Evolutionary conservation across 2,888 invertebrate genomes (phyloP).

Genomic region (Dimorphilus gyrociliatus): DNA sequence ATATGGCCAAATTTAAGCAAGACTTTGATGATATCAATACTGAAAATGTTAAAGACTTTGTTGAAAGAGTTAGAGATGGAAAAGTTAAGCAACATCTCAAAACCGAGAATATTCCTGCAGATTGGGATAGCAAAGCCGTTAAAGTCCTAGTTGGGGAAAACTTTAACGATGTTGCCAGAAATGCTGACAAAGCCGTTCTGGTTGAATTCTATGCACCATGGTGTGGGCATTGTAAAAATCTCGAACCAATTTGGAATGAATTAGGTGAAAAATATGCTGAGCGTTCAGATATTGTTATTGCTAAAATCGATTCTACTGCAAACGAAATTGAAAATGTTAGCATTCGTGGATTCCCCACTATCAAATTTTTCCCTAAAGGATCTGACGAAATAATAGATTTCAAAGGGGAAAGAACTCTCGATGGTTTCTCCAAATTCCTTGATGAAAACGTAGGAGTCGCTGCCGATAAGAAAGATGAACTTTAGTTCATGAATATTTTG

Average conservation of each 20-base stretch:
- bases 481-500: too few relatives aligned
- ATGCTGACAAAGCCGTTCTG: conserved; percentile 72
- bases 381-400: conserved; percentile 80
- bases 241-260: conserved; percentile 88
- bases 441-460: too few relatives aligned
- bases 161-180: conserved; percentile 78
- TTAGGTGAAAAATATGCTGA: conserved; percentile 81
- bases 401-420: conserved; percentile 83
- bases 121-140: conserved; percentile 90
- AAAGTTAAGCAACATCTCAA: conserved; percentile 86
- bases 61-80: conserved; percentile 72
- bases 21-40: conserved; percentile 45
- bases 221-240: conserved; percentile 93
- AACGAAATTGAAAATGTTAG: conserved; percentile 94
- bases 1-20: conserved; percentile 60
- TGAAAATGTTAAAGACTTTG: conserved; percentile 58
- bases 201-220: conserved; percentile 99
- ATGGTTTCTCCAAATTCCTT: too few relatives aligned
- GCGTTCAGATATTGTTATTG: conserved; percentile 61
- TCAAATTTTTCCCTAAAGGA: conserved; percentile 65
- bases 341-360: conserved; percentile 58
- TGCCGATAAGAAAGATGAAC: too few relatives aligned
- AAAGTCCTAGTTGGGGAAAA: conserved; percentile 82
- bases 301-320: conserved; percentile 95
- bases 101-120: conserved; percentile 79